Percentiles rank a stretch among this genome's conserved stretches.
These are phyloP conservation scores for Nymphalis urticae DNA, from an alignment of 2,888 invertebrate genomes.

Conservation along the genomic window DNA sequence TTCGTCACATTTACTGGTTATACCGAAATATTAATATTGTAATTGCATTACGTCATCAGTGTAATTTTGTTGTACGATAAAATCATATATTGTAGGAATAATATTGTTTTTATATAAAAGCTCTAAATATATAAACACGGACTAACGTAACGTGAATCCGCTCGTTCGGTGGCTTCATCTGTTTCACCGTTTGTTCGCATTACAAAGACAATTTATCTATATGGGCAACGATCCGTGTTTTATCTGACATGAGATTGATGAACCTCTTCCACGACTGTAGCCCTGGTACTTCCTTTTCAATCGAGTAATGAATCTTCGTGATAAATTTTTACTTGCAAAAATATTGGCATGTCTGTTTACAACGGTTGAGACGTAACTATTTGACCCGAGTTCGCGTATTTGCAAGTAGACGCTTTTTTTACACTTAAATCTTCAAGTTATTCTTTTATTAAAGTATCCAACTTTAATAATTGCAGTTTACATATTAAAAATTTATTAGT, in stretches of 20 bases:
- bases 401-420: too few species aligned
- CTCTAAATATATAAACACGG: background rate
- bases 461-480: too few species aligned
- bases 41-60: too few species aligned
- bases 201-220: conserved; percentile 41
- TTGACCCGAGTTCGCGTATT: too few species aligned
- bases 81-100: too few species aligned
- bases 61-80: too few species aligned
- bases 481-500: too few species aligned
- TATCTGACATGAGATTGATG: conserved; percentile 63
- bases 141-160: background rate
- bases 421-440: too few species aligned
- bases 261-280: conserved; percentile 19
- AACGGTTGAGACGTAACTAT: too few species aligned
- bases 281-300: conserved; percentile 20
- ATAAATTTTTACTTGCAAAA: background rate
- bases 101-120: background rate
- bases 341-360: conserved; percentile 7
- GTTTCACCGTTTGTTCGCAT: conserved; percentile 22
- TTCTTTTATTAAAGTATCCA: too few species aligned
- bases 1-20: too few species aligned
- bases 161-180: conserved; percentile 9
- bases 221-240: conserved; percentile 44
- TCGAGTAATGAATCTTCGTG: conserved; percentile 9
- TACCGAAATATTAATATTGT: too few species aligned